Percentiles rank a stretch among this genome's conserved stretches.
These are phyloP conservation scores for Eospalax fontanierii DNA, from an alignment of 2,797 vertebrate genomes.

Conservation along the genomic window DNA sequence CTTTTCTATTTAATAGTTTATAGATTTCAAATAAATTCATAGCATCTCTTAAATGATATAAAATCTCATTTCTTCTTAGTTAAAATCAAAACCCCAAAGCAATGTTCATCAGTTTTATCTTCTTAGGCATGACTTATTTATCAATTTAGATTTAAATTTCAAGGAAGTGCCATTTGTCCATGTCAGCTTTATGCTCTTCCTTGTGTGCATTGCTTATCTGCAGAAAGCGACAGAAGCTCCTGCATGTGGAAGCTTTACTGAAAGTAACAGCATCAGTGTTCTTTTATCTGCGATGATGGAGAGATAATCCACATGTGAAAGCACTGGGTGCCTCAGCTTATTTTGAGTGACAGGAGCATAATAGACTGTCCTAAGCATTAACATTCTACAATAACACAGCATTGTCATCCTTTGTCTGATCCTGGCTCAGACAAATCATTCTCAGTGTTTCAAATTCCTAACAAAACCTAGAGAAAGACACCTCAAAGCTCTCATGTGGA, in stretches of 20 bases:
- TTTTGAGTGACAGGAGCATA: slow-evolving; percentile 92
- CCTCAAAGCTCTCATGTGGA: slow-evolving; percentile 89
- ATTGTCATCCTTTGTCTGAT: slow-evolving; percentile 93
- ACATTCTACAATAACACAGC: slow-evolving; percentile 88
- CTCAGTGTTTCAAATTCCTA: slow-evolving; percentile 90
- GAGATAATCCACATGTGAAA: slow-evolving; percentile 95
- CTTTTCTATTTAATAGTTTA: neutral
- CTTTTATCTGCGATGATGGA: slow-evolving; percentile 92
- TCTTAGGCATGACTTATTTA: slow-evolving; percentile 51
- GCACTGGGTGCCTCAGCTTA: slow-evolving; percentile 93
- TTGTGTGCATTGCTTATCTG: slow-evolving; percentile 91
- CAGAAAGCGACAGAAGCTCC: slow-evolving; percentile 92
- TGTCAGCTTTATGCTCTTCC: slow-evolving; percentile 92
- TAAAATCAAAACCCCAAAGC: neutral
- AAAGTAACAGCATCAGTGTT: slow-evolving; percentile 89
- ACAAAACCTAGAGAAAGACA: slow-evolving; percentile 88
- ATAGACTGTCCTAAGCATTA: slow-evolving; percentile 91
- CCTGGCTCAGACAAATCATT: slow-evolving; percentile 88
- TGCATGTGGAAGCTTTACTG: slow-evolving; percentile 89
- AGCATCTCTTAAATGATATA: slow-evolving; percentile 38
- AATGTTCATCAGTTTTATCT: slow-evolving; percentile 44
- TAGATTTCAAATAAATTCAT: slow-evolving; percentile 15
- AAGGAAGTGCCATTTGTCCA: slow-evolving; percentile 69
- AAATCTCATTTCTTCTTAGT: slow-evolving; percentile 25
- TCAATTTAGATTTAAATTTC: slow-evolving; percentile 56